Base-by-base conservation (phyloP, 1,140 invertebrate genomes). In the Oedothorax gibbosus region DNA sequence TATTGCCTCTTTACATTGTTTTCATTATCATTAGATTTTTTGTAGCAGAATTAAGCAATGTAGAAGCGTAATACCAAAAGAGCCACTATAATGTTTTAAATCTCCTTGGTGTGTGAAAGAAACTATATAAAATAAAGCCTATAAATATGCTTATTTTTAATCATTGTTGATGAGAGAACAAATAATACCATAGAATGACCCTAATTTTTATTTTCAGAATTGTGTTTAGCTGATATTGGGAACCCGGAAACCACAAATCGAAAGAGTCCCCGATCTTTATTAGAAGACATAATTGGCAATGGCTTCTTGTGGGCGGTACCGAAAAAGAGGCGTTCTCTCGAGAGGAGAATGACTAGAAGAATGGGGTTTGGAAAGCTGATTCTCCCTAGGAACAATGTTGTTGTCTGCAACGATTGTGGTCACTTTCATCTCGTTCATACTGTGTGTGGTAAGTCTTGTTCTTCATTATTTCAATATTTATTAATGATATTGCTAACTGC, bases 221-320 rank as follows among this genome's bases (percentile, higher is more conserved):
- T 77, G 11, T 77, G 75, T 6, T 18, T 77, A 54, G 57, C 21
- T 7, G 60, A 51, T 12, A 68, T 79, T 7, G 10, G 11, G 14
- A 35, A 9, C 6, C 49, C 15, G n/a, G 0, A 15, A 54, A 35
- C 6, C 12, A 51, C 5, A 51, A n/a, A 64, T 64, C 35, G 53
- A 15, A 79, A 62, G n/a, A n/a, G 60, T 8, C 8, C 57, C 10
- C 51, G 21, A n/a, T 68, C 71, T 35, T 14, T 64, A 18, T 56
- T 86, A 12, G 50, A 82, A 7, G n/a, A 69, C 18, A 86, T 81
- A 12, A 86, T 94, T 18, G 92, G 92, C 7, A 92, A 95, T 91
- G 94, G 94, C n/a, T 92, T 96, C 88, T 88, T 97, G 18, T 94
- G 93, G 92, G 96, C 93, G 83, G 95, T 95, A 3, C 97, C 96